These are phyloP conservation scores for Drosophila neonasuta DNA, from an alignment of 2,888 invertebrate genomes.

Conservation along the genomic window DNA sequence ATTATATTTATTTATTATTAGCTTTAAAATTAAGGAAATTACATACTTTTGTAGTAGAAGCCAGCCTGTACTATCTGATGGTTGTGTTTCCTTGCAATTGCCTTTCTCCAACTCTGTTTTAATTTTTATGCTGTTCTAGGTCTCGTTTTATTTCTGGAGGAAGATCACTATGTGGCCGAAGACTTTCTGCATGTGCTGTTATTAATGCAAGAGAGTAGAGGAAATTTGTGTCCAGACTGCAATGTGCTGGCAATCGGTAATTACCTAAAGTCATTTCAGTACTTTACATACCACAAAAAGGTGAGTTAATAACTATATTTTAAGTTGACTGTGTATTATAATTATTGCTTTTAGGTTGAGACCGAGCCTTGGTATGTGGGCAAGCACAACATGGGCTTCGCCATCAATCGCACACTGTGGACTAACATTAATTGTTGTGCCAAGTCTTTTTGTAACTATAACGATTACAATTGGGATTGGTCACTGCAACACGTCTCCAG, in stretches of 20 bases:
- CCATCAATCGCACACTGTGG: constrained; percentile 95
- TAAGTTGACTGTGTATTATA: not conserved
- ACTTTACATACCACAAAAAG: constrained; percentile 14
- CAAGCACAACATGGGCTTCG: constrained; percentile 98
- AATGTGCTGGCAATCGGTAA: constrained; percentile 96
- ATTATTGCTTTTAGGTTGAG: constrained; percentile 88
- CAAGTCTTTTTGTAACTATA: constrained; percentile 95
- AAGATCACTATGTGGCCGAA: constrained; percentile 97
- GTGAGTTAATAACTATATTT: not conserved
- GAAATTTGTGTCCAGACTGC: constrained; percentile 91
- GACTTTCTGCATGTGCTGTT: constrained; percentile 94
- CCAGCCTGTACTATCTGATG: too few species aligned
- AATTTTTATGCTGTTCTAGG: constrained; percentile 81
- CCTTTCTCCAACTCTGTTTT: not conserved
- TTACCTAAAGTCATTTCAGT: constrained; percentile 75
- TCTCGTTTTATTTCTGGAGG: constrained; percentile 94
- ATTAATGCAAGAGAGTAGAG: constrained; percentile 89
- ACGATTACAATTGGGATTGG: constrained; percentile 99
- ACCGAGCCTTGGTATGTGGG: constrained; percentile 96
- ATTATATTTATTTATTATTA: too few species aligned
- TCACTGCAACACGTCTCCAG: constrained; percentile 94
- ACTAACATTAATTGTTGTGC: constrained; percentile 90
- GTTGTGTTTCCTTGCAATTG: not conserved
- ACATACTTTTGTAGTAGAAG: too few species aligned
- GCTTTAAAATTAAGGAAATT: too few species aligned